Evolutionary conservation across 2,797 vertebrate genomes (phyloP).

Genomic region (Characodon lateralis): DNA sequence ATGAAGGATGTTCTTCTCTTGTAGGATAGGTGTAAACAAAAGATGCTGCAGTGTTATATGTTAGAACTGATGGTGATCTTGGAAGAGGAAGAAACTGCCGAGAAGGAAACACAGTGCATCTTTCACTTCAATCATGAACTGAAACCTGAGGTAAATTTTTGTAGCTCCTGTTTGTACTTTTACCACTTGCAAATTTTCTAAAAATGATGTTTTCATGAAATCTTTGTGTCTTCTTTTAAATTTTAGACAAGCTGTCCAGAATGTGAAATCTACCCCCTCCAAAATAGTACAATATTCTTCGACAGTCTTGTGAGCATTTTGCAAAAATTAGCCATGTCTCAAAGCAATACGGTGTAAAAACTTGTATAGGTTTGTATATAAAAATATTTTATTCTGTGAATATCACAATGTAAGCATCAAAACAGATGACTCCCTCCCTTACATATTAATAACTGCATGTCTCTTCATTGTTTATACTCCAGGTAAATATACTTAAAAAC

Average conservation of each 20-base stretch:
- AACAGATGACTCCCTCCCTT: neutral
- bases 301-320: constrained; percentile 65
- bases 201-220: neutral
- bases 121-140: fast-evolving
- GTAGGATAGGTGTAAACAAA: constrained; percentile 54
- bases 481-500: neutral
- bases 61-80: constrained; percentile 73
- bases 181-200: neutral
- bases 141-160: constrained; percentile 32
- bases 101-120: fast-evolving
- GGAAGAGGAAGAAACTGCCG: constrained; percentile 9
- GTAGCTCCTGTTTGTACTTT: neutral
- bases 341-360: constrained; percentile 30
- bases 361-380: constrained; percentile 42
- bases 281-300: constrained; percentile 78
- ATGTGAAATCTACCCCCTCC: constrained; percentile 85
- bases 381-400: constrained; percentile 44
- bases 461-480: neutral
- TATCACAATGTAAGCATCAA: constrained; percentile 10
- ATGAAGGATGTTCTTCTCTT: constrained; percentile 29
- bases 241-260: constrained; percentile 80
- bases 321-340: neutral
- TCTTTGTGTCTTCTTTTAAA: constrained; percentile 36
- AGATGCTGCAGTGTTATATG: constrained; percentile 73
- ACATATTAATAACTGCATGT: neutral